phyloP scores from a whole-genome alignment of 2,888 invertebrate species.

The Ectropis crepuscularia region DNA sequence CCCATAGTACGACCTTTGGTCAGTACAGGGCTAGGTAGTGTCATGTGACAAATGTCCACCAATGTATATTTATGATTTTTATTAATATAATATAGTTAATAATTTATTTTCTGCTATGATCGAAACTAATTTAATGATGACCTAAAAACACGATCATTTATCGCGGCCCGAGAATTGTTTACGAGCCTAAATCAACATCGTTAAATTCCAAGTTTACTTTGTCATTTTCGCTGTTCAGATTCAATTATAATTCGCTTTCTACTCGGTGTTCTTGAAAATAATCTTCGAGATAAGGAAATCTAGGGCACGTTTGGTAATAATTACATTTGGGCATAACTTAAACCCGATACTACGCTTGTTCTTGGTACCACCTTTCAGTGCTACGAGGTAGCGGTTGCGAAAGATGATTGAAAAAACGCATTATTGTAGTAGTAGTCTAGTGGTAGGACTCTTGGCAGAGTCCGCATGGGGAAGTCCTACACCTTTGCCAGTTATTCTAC shows the following conservation, averaged over 20 bases:
- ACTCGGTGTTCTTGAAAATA: constrained; percentile 30
- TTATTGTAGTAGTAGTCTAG: too few relatives aligned
- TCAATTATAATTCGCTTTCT: constrained; percentile 44
- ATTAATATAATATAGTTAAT: neutral
- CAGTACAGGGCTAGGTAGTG: too few relatives aligned
- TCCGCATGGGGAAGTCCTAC: too few relatives aligned
- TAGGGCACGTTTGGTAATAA: neutral
- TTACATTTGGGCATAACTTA: neutral
- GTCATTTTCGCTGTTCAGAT: constrained; percentile 42
- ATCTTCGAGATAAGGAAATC: constrained; percentile 10
- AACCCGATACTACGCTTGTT: too few relatives aligned
- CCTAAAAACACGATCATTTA: constrained; percentile 15
- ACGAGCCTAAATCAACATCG: constrained; percentile 48
- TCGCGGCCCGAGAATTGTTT: constrained; percentile 30
- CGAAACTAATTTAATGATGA: constrained; percentile 13
- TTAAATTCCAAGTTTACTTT: constrained; percentile 44
- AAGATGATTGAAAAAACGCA: too few relatives aligned
- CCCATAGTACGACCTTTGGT: too few relatives aligned
- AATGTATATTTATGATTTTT: too few relatives aligned
- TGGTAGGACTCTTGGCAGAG: too few relatives aligned
- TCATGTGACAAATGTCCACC: too few relatives aligned
- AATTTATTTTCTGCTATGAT: constrained; percentile 4
- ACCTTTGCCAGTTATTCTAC: too few relatives aligned
- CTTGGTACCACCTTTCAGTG: too few relatives aligned
- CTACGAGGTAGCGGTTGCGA: too few relatives aligned